These are phyloP conservation scores for Macquaria australasica DNA, from an alignment of 2,113 vertebrate species.

Conservation along the genomic window DNA sequence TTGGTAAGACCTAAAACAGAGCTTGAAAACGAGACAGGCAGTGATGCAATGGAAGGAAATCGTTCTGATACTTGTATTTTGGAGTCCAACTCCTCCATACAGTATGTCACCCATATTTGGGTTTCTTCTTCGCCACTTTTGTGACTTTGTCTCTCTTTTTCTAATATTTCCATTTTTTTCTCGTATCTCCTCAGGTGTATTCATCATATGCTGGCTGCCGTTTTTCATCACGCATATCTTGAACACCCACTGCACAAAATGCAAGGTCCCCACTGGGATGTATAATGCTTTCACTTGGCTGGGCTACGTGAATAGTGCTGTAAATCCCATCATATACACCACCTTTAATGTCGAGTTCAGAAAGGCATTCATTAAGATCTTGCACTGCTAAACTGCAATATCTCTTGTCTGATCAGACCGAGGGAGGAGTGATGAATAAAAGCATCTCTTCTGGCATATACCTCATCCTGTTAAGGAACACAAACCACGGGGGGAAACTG, in stretches of 20 bases:
- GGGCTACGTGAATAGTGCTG: conserved; percentile 97
- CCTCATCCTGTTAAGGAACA: conserved; percentile 77
- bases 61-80: not conserved
- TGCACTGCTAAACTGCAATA: conserved; percentile 89
- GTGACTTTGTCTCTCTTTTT: not conserved
- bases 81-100: not conserved
- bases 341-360: conserved; percentile 98
- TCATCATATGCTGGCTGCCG: conserved; percentile 99
- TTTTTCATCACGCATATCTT: conserved; percentile 99
- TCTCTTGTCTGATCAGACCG: conserved; percentile 45
- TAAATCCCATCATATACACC: conserved; percentile 99
- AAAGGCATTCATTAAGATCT: conserved; percentile 98
- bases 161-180: conserved; percentile 33
- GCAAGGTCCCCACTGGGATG: conserved; percentile 92
- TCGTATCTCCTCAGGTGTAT: conserved; percentile 88
- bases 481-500: conserved; percentile 44
- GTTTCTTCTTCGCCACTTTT: not conserved
- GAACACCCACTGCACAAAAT: conserved; percentile 95
- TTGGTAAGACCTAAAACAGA: conserved; percentile 23
- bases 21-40: conserved; percentile 41
- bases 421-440: conserved; percentile 47
- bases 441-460: conserved; percentile 67
- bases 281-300: conserved; percentile 99
- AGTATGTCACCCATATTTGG: not conserved
- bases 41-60: conserved; percentile 64